These are phyloP conservation scores for Cygnus buccinator DNA, from an alignment of 2,113 vertebrate species.

Conservation along the genomic window DNA sequence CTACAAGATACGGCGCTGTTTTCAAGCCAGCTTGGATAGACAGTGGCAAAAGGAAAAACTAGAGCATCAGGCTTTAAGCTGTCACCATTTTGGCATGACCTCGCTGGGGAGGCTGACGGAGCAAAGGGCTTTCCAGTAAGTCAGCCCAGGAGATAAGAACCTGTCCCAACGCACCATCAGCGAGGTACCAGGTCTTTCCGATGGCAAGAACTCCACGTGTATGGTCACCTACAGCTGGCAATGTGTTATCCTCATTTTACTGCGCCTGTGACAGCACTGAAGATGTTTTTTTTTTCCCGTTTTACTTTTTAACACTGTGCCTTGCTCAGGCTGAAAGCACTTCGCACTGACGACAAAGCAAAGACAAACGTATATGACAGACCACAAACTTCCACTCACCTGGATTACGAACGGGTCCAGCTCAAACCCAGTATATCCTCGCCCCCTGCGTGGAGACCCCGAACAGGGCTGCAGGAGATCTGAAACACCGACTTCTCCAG, in stretches of 20 bases:
- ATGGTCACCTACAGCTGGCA: background rate
- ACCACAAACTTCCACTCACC: background rate
- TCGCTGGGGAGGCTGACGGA: background rate
- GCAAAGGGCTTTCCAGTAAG: background rate
- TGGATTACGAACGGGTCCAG: background rate
- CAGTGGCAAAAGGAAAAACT: background rate
- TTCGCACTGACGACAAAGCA: background rate
- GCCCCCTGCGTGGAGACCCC: background rate
- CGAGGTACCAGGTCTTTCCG: background rate
- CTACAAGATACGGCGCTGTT: background rate
- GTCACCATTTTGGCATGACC: rapidly evolving
- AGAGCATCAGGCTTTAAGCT: background rate
- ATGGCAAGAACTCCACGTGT: background rate
- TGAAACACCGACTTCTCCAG: background rate
- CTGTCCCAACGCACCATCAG: background rate
- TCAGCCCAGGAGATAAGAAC: background rate
- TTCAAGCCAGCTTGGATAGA: background rate
- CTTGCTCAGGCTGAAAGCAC: background rate
- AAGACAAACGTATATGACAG: background rate
- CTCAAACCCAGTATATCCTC: background rate
- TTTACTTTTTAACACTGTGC: background rate
- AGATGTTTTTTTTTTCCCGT: rapidly evolving
- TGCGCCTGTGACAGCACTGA: background rate
- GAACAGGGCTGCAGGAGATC: background rate
- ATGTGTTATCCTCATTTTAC: background rate